Percentiles rank a stretch among this genome's conserved stretches.
phyloP scores from a whole-genome alignment of 2,113 vertebrate species.

The Motacilla alba region DNA sequence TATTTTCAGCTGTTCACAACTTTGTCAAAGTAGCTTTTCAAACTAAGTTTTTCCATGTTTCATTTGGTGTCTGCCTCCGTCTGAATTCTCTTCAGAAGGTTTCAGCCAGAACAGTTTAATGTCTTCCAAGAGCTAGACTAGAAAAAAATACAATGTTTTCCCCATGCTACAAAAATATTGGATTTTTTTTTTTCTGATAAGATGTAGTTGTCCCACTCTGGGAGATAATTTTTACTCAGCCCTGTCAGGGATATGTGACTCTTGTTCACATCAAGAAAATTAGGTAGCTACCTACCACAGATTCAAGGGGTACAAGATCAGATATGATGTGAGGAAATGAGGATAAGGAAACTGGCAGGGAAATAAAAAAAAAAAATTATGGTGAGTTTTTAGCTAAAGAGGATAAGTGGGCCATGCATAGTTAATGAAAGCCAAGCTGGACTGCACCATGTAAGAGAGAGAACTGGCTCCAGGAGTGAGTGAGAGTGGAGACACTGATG shows the following conservation, averaged over 20 bases:
- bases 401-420: neutral
- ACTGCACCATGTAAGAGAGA: neutral
- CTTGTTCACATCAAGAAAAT: neutral
- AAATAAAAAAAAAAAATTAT: neutral
- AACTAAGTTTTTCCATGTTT: slow-evolving; percentile 15
- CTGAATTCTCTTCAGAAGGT: neutral
- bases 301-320: neutral
- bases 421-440: neutral
- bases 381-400: neutral
- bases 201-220: neutral
- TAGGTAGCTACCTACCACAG: neutral
- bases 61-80: neutral
- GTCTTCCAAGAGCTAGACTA: neutral
- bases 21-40: neutral
- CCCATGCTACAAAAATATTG: neutral
- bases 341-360: neutral
- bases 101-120: neutral
- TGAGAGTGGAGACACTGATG: neutral
- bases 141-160: neutral
- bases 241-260: neutral
- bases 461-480: neutral
- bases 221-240: neutral
- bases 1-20: neutral
- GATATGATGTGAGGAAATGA: neutral
- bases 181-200: neutral